phyloP scores from a whole-genome alignment of 1,140 invertebrate species.

The Octopus bimaculoides region DNA sequence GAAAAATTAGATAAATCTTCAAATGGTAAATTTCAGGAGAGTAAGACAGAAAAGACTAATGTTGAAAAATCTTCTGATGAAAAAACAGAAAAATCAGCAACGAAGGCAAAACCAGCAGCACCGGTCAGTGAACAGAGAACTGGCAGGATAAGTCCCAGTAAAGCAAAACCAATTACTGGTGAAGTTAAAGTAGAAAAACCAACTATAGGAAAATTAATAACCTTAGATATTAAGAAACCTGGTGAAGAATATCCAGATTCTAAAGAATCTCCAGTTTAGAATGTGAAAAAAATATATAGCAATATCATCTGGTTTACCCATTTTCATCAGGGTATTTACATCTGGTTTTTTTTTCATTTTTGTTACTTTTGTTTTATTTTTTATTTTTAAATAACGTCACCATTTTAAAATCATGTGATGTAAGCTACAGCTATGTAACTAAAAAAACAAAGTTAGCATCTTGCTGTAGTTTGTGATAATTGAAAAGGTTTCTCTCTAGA shows the following conservation, averaged over 20 bases:
- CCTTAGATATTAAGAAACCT: slow-evolving; percentile 9
- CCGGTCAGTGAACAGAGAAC: background rate
- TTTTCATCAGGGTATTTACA: background rate
- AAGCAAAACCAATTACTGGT: background rate
- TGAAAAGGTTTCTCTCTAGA: background rate
- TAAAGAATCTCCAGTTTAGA: slow-evolving; percentile 11
- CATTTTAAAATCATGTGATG: slow-evolving; percentile 3
- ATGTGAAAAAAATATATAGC: background rate
- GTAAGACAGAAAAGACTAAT: slow-evolving; percentile 7
- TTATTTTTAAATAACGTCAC: slow-evolving; percentile 1
- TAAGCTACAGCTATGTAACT: background rate
- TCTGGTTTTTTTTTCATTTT: background rate
- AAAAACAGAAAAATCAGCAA: slow-evolving; percentile 1
- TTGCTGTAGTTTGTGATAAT: slow-evolving; percentile 9
- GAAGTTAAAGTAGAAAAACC: slow-evolving; percentile 11
- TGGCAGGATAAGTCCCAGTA: background rate
- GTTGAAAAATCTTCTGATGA: slow-evolving; percentile 6
- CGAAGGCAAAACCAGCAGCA: background rate
- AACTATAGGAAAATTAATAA: slow-evolving; percentile 10
- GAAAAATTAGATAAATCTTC: background rate
- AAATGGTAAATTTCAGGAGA: background rate
- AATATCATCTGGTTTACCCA: slow-evolving; percentile 4
- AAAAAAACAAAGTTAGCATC: background rate
- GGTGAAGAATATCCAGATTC: slow-evolving; percentile 5
- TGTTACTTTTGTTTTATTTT: background rate